These are phyloP conservation scores for Melipona bicolor DNA, from an alignment of 2,888 invertebrate species.

Conservation along the genomic window DNA sequence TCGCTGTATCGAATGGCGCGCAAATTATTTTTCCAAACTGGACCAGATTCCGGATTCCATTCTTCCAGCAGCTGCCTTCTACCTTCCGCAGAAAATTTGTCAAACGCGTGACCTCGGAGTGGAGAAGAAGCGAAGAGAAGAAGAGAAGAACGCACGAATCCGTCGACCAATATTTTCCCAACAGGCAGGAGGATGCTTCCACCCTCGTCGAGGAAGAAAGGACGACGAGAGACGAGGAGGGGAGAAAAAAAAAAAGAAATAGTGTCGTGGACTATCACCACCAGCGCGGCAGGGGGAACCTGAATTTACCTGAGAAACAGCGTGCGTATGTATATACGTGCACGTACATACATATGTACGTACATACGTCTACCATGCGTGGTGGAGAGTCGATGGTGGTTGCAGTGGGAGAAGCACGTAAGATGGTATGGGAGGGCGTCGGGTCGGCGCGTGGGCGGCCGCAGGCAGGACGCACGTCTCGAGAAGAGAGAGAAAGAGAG, in stretches of 20 bases:
- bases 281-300: slow-evolving; percentile 30
- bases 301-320: slow-evolving; percentile 45
- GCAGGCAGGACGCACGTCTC: slow-evolving; percentile 83
- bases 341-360: slow-evolving; percentile 49
- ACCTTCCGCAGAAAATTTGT: neutral
- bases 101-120: neutral
- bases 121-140: neutral
- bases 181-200: slow-evolving; percentile 32
- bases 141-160: neutral
- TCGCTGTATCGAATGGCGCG: neutral
- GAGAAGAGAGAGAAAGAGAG: slow-evolving; percentile 64
- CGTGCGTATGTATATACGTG: slow-evolving; percentile 32
- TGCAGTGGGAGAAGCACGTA: slow-evolving; percentile 75
- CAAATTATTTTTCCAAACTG: neutral
- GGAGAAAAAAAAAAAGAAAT: neutral
- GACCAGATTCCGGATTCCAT: no score
- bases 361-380: slow-evolving; percentile 71
- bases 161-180: slow-evolving; percentile 35
- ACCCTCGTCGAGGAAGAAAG: slow-evolving; percentile 7
- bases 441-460: slow-evolving; percentile 84
- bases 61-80: no score
- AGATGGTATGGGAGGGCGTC: slow-evolving; percentile 79
- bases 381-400: slow-evolving; percentile 55
- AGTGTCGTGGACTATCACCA: slow-evolving; percentile 47
- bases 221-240: no score